Percentiles rank a stretch among this genome's conserved stretches.
Evolutionary conservation across 2,888 invertebrate genomes (phyloP).

Genomic region (Mantis religiosa): DNA sequence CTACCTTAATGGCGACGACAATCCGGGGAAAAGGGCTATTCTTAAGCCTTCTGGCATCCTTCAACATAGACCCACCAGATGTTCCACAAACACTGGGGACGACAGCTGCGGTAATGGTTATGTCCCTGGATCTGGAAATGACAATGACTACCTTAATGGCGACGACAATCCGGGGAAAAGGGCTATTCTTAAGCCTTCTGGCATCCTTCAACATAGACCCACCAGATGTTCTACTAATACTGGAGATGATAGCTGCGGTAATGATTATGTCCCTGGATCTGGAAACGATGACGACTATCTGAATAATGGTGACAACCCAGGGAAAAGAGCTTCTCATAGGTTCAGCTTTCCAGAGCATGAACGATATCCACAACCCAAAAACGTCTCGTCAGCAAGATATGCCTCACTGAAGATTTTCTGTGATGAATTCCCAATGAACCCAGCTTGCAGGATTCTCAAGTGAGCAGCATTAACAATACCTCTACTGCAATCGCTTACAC

Average conservation of each 20-base stretch:
- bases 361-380: too few relatives aligned
- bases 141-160: background rate
- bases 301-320: constrained; percentile 14
- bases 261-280: constrained; percentile 17
- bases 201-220: background rate
- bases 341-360: background rate
- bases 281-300: constrained; percentile 19
- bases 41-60: background rate
- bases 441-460: background rate
- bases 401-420: background rate
- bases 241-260: constrained; percentile 24
- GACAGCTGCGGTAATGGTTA: constrained; percentile 26
- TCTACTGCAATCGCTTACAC: background rate
- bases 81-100: constrained; percentile 17
- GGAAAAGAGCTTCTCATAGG: constrained; percentile 4
- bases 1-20: constrained; percentile 9
- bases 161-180: constrained; percentile 27
- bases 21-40: constrained; percentile 17
- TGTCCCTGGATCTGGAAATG: background rate
- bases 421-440: background rate
- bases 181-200: background rate
- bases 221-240: constrained; percentile 9
- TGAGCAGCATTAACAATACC: background rate
- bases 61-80: background rate
- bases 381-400: background rate